A percentile compares a stretch with the other conserved stretches of the same genome.
These are phyloP conservation scores for Nephrotoma appendiculata DNA, from an alignment of 2,888 invertebrate species.

Conservation along the genomic window DNA sequence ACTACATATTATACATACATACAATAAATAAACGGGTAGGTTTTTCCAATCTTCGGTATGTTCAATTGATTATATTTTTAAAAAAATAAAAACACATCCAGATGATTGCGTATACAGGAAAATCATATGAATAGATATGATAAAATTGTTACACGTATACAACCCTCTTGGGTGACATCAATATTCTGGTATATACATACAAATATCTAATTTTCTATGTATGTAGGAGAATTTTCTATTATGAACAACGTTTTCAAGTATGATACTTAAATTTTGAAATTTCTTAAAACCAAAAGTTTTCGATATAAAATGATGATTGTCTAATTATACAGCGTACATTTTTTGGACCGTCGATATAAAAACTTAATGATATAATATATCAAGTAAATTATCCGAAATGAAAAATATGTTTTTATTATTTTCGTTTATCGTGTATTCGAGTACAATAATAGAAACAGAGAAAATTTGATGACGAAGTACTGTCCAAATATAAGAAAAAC, in stretches of 20 bases:
- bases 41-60: not conserved
- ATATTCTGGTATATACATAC: not conserved
- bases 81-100: not conserved
- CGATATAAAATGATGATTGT: not conserved
- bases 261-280: not conserved
- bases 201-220: not conserved
- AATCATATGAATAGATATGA: not conserved
- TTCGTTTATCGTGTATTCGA: not conserved
- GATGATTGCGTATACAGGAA: not conserved
- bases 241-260: not conserved
- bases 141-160: slow-evolving; percentile 1
- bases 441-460: not conserved
- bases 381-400: not conserved
- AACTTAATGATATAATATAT: not conserved
- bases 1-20: not conserved
- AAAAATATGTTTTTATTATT: not conserved
- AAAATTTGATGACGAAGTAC: not conserved
- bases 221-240: not conserved
- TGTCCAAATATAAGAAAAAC: not conserved
- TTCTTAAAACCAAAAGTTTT: not conserved
- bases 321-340: not conserved
- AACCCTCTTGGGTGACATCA: slow-evolving; percentile 5
- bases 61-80: not conserved
- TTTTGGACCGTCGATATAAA: not conserved
- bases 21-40: not conserved